These are phyloP conservation scores for Pseudotriccus pelzelni DNA, from an alignment of 2,797 vertebrate genomes.

Conservation along the genomic window DNA sequence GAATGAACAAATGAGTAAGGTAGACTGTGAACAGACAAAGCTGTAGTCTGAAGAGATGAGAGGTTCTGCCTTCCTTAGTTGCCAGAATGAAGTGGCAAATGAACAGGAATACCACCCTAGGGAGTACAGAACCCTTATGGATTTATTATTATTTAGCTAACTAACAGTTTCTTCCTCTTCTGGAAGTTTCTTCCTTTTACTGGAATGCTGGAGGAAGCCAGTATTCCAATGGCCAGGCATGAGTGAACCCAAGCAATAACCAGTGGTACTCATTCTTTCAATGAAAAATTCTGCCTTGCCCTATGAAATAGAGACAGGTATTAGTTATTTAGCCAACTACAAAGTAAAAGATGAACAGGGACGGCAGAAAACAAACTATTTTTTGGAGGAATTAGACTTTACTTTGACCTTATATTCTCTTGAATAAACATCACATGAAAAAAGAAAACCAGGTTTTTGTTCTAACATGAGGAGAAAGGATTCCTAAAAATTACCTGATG, in stretches of 20 bases:
- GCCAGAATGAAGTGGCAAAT: not conserved
- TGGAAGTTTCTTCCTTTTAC: not conserved
- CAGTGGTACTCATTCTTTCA: not conserved
- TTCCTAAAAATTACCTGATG: constrained; percentile 82
- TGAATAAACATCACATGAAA: not conserved
- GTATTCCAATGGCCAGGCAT: not conserved
- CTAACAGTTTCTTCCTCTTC: not conserved
- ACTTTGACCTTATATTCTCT: not conserved
- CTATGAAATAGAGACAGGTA: not conserved
- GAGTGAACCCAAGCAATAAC: not conserved
- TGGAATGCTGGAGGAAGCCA: not conserved
- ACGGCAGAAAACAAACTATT: not conserved
- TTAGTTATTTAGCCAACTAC: not conserved
- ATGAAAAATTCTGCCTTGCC: not conserved
- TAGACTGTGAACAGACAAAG: not conserved
- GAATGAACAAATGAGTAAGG: not conserved
- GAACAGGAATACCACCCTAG: not conserved
- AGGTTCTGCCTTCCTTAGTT: not conserved
- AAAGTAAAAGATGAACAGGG: not conserved
- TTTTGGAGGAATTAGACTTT: not conserved
- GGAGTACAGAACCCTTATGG: not conserved
- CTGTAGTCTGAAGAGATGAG: not conserved
- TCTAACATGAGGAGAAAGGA: not conserved
- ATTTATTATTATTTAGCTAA: not conserved
- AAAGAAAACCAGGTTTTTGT: not conserved